Evolutionary conservation across 2,113 vertebrate genomes (phyloP).

Genomic region (Climacteris rufus): DNA sequence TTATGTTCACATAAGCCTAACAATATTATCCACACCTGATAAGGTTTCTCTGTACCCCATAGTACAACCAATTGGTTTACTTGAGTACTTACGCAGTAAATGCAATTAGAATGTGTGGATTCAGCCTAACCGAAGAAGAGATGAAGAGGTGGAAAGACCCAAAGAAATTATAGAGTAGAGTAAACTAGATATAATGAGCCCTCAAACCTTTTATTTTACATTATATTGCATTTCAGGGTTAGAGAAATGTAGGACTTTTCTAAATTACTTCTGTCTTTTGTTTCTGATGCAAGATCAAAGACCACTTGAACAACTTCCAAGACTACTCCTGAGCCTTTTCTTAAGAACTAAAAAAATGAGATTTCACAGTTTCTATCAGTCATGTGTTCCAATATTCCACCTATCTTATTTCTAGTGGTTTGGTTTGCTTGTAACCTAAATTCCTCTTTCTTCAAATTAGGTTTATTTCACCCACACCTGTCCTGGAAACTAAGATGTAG

Average conservation of each 20-base stretch:
- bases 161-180: not conserved
- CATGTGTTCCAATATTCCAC: not conserved
- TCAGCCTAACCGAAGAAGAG: not conserved
- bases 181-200: not conserved
- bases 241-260: not conserved
- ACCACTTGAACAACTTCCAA: not conserved
- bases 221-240: not conserved
- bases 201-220: not conserved
- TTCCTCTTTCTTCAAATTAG: not conserved
- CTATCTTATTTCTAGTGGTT: not conserved
- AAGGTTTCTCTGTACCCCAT: not conserved
- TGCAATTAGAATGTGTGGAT: not conserved
- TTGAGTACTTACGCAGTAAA: not conserved
- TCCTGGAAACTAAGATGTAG: not conserved
- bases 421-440: not conserved
- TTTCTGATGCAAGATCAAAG: not conserved
- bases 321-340: not conserved
- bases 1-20: not conserved
- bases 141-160: not conserved
- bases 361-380: not conserved
- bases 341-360: not conserved
- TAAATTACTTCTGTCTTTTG: not conserved
- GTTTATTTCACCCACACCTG: not conserved
- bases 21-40: not conserved
- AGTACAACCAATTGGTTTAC: not conserved